Base-by-base conservation (phyloP, 2,797 vertebrate genomes). In the Rhinella marina region DNA sequence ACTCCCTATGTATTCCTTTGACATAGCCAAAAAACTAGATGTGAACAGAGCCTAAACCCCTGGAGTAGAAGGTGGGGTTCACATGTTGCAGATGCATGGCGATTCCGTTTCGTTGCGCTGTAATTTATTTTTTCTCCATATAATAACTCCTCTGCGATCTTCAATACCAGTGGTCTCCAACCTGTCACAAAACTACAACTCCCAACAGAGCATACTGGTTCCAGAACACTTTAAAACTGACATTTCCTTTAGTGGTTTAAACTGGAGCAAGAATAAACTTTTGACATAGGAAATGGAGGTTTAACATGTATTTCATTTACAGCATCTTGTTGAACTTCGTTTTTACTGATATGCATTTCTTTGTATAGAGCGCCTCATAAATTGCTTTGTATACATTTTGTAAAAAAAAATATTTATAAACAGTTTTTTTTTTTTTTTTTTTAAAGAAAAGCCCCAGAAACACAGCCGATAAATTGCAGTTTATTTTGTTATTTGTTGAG, bases 401-500 rank as follows among this genome's bases (percentile, higher is more conserved):
- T 96, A 95, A 96, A 86, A 96, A 96, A n/a, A 32, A 32, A 95
- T 94, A 95, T 97, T 96, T 96, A 95, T 96, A 96, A 96, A 95
- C 95, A 32, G 32, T 32, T 1, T 32, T 32, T 32, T 95, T 94
- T 32, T 32, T 32, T 95, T 94, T 95, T 96, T 95, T 97, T 94
- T 96, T 95, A 95, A 96, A 95, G 94, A 92, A 92, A 92, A 23
- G 0, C 72, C 88, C 41, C 91, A 7, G 7, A 81, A 89, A 57
- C 91, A 92, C 91, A 93, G 95, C 94, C 94, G 94, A 96, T 94
- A 96, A 96, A 96, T 96, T 95, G 94, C 96, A 96, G 96, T 97
- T 96, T 96, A 98, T 98, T 99, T 98, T 98, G 97, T 98, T 98
- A 97, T 97, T n/a, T n/a, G 96, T 98, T 98, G 95, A 94, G 95